These are phyloP conservation scores for Drosophila saltans DNA, from an alignment of 1,140 invertebrate species.

Conservation along the genomic window DNA sequence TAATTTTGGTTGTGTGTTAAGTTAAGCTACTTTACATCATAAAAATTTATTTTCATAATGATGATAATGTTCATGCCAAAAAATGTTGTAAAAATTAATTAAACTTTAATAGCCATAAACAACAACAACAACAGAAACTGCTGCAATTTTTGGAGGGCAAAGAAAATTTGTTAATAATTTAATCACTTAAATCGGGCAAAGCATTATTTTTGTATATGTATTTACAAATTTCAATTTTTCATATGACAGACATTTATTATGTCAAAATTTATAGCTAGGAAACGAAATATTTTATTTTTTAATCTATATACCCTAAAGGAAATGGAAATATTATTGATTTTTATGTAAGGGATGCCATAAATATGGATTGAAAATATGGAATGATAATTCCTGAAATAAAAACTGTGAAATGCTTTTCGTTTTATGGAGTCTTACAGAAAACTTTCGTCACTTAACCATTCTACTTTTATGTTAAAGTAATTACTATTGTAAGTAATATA, in stretches of 20 bases:
- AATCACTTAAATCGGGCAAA: not conserved
- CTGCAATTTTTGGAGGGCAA: not conserved
- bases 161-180: constrained; percentile 7
- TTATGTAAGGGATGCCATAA: too few species aligned
- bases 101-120: constrained; percentile 55
- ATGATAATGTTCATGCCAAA: constrained; percentile 1
- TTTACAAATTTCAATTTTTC: constrained; percentile 23
- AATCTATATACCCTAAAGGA: not conserved
- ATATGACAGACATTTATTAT: not conserved
- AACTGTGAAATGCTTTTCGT: too few species aligned
- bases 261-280: constrained; percentile 18
- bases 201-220: constrained; percentile 9
- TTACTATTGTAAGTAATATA: too few species aligned
- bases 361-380: too few species aligned
- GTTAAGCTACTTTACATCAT: constrained; percentile 10
- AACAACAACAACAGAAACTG: not conserved
- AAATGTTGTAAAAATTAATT: constrained; percentile 57
- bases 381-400: too few species aligned
- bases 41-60: constrained; percentile 5
- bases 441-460: too few species aligned
- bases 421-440: too few species aligned
- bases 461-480: too few species aligned
- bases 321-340: not conserved
- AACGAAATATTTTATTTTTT: not conserved
- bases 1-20: constrained; percentile 1